Evolutionary conservation across 2,888 invertebrate genomes (phyloP).

Genomic region (Aspidiotus destructor): DNA sequence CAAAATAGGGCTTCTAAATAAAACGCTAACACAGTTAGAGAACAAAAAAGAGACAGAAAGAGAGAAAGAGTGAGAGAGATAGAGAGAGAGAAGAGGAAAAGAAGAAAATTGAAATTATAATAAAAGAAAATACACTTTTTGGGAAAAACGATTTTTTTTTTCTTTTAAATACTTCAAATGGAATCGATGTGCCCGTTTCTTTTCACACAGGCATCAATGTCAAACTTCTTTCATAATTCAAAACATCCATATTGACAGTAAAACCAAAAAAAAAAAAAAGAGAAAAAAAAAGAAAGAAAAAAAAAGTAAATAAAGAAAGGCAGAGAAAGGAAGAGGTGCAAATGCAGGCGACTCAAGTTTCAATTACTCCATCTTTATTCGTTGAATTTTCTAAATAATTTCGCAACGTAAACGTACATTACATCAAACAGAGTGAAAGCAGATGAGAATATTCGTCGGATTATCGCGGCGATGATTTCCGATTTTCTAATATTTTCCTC

Average conservation of each 20-base stretch:
- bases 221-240: background rate
- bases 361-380: background rate
- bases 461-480: too few species aligned
- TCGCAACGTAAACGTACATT: too few species aligned
- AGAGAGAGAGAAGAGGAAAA: too few species aligned
- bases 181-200: background rate
- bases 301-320: slow-evolving; percentile 10
- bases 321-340: slow-evolving; percentile 25
- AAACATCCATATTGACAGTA: background rate
- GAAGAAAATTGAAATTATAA: too few species aligned
- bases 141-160: too few species aligned
- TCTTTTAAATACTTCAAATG: background rate
- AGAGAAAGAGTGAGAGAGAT: background rate
- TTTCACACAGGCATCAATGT: background rate
- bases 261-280: background rate
- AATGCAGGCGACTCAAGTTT: slow-evolving; percentile 29
- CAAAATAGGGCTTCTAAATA: slow-evolving; percentile 29
- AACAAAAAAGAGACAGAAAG: slow-evolving; percentile 11
- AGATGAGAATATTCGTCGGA: too few species aligned
- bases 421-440: too few species aligned
- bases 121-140: too few species aligned
- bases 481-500: too few species aligned
- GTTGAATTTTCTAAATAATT: background rate
- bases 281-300: slow-evolving; percentile 11
- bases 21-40: slow-evolving; percentile 29